phyloP scores from a whole-genome alignment of 1,140 invertebrate species.

The Platorchestia sp. region DNA sequence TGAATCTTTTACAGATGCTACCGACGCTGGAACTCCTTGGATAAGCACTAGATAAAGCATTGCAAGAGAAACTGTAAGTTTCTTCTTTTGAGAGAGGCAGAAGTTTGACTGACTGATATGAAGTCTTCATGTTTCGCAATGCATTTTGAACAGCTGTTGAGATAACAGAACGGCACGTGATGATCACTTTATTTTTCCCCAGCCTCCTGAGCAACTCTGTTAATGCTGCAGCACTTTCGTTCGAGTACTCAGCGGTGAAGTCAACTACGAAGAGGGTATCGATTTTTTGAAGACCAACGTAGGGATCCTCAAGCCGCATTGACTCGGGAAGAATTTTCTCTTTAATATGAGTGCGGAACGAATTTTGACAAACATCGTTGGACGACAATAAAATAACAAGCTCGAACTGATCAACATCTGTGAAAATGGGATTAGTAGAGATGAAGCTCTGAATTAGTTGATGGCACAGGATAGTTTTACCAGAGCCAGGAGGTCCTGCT shows the following conservation, averaged over 20 bases:
- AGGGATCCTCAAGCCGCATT: not conserved
- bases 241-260: slow-evolving; percentile 10
- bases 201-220: slow-evolving; percentile 52
- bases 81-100: slow-evolving; percentile 16
- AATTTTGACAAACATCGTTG: slow-evolving; percentile 25
- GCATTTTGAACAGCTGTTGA: not conserved
- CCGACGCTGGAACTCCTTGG: not conserved
- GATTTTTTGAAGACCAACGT: not conserved
- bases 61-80: not conserved
- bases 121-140: not conserved
- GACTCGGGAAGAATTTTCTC: not conserved
- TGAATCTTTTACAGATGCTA: not conserved
- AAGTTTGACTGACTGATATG: slow-evolving; percentile 31
- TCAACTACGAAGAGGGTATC: slow-evolving; percentile 51
- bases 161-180: slow-evolving; percentile 34
- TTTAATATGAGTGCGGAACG: slow-evolving; percentile 55
- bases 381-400: slow-evolving; percentile 54
- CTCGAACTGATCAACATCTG: slow-evolving; percentile 41
- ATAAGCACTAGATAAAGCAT: slow-evolving; percentile 4
- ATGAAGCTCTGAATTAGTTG: slow-evolving; percentile 55
- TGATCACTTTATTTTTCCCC: slow-evolving; percentile 46
- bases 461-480: slow-evolving; percentile 59
- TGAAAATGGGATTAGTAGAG: not conserved
- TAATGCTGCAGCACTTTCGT: slow-evolving; percentile 43
- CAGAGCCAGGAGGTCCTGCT: slow-evolving; percentile 59